Evolutionary conservation across 2,113 vertebrate species (phyloP), one percentile per base, ranked within the genome.

Genomic region (Rana temporaria): DNA sequence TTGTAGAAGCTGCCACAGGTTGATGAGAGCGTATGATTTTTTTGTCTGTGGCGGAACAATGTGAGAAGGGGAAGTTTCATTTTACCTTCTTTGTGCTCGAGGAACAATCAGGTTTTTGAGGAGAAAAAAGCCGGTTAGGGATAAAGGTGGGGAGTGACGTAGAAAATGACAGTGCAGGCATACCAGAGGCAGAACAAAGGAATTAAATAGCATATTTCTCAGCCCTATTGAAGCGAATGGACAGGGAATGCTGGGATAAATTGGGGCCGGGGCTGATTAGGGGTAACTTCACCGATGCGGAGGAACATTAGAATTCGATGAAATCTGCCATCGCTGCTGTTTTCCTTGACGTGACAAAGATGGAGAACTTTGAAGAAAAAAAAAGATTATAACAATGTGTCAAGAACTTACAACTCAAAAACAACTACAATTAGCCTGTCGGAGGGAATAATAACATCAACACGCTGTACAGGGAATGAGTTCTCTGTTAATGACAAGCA

Each of bases 181-280:
- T 74, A 59, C 55, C 59, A 68, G 22, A 66, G 14, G 17, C 70
- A 76, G 81, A 83, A 83, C 81, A 83, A 83, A 76, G 48, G n/a
- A 64, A 83, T 68, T 66, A 83, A 83, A 83, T 83, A 52, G 68
- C 81, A 83, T 68, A 83, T 76, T 82, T 68, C 60, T 83, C 30
- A 42, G 19, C 15, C 63, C 42, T 75, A 74, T 82, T 75, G 63
- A 75, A 66, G 52, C 22, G 38, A 76, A 83, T 53, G 81, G 81
- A 83, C 81, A 83, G 71, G 80, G 71, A 75, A 60, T 48, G 81
- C 81, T 83, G 71, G 63, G 81, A 76, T 83, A 83, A 74, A 74
- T 67, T 57, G 32, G 53, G 65, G 20, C 55, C 63, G 9, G 22
- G 56, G 38, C 17, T 83, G 81, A 83, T 68, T 83, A 67, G 59